Evolutionary conservation across 2,113 vertebrate species (phyloP).

Genomic region (Myrmecobius fasciatus): DNA sequence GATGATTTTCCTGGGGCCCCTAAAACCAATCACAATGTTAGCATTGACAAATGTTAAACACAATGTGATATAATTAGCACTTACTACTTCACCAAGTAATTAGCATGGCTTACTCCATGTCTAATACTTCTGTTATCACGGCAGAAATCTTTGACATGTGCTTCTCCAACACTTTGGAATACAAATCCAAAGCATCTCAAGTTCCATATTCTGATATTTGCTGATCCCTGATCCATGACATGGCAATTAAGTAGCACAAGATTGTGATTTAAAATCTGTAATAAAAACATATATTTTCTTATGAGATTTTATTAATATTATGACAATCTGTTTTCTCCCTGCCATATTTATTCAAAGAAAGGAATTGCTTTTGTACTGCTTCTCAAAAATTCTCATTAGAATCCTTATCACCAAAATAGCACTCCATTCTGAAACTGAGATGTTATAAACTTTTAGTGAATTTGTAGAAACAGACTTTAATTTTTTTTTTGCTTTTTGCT

Average conservation of each 20-base stretch:
- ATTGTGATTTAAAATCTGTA: conserved; percentile 58
- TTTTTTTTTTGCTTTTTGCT: too few relatives aligned
- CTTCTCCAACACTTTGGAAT: conserved; percentile 46
- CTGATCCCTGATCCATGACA: conserved; percentile 37
- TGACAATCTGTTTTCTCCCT: conserved; percentile 59
- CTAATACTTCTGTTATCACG: background rate
- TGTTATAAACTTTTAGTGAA: conserved; percentile 14
- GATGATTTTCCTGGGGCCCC: conserved; percentile 54
- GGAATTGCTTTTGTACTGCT: conserved; percentile 36
- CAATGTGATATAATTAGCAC: conserved; percentile 16
- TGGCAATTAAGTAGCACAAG: conserved; percentile 60
- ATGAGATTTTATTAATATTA: conserved; percentile 62
- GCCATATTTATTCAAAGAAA: conserved; percentile 49
- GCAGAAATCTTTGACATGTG: conserved; percentile 12
- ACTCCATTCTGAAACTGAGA: conserved; percentile 42
- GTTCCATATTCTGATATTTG: conserved; percentile 51
- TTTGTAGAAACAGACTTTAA: conserved; percentile 40
- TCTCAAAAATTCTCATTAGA: conserved; percentile 53
- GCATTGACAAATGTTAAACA: conserved; percentile 49
- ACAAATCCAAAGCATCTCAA: conserved; percentile 53
- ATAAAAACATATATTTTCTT: conserved; percentile 60
- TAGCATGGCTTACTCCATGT: background rate
- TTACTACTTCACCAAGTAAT: conserved; percentile 14
- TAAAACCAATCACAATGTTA: conserved; percentile 49
- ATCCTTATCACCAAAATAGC: conserved; percentile 47